Evolutionary conservation across 2,113 vertebrate genomes (phyloP).

Genomic region (Salvelinus alpinus): DNA sequence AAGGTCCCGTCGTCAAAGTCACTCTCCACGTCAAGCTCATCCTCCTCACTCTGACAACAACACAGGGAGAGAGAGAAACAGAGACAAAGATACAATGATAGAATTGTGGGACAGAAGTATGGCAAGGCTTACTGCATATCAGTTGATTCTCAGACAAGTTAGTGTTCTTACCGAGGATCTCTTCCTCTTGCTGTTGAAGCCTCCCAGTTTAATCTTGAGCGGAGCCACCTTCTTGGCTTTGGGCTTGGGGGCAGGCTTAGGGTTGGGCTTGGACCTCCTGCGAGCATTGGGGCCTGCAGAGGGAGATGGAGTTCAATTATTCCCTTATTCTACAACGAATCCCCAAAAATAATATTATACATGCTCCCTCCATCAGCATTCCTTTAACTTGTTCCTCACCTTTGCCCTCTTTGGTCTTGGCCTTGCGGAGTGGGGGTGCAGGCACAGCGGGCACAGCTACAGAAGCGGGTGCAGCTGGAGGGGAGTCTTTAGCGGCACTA

Average conservation of each 20-base stretch:
- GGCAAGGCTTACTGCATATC: not conserved
- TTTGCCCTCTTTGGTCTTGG: constrained; percentile 99
- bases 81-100: not conserved
- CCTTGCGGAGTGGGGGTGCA: constrained; percentile 89
- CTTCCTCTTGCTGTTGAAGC: constrained; percentile 93
- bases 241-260: constrained; percentile 84
- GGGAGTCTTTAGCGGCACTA: constrained; percentile 26
- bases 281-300: constrained; percentile 90
- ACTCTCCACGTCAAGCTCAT: constrained; percentile 92
- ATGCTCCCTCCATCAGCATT: not conserved
- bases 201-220: constrained; percentile 94
- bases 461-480: constrained; percentile 30
- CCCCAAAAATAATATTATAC: not conserved
- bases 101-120: not conserved
- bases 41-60: constrained; percentile 88
- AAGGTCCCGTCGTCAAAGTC: constrained; percentile 92
- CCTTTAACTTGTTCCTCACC: constrained; percentile 63
- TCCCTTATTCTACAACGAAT: constrained; percentile 69
- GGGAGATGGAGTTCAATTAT: not conserved
- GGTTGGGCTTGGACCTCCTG: constrained; percentile 74
- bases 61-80: not conserved
- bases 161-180: constrained; percentile 87
- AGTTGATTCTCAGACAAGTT: constrained; percentile 73
- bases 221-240: constrained; percentile 98
- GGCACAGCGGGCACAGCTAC: constrained; percentile 62